A percentile compares a stretch with the other conserved stretches of the same genome.
phyloP scores from a whole-genome alignment of 2,888 invertebrate species.

The Drepana falcataria region DNA sequence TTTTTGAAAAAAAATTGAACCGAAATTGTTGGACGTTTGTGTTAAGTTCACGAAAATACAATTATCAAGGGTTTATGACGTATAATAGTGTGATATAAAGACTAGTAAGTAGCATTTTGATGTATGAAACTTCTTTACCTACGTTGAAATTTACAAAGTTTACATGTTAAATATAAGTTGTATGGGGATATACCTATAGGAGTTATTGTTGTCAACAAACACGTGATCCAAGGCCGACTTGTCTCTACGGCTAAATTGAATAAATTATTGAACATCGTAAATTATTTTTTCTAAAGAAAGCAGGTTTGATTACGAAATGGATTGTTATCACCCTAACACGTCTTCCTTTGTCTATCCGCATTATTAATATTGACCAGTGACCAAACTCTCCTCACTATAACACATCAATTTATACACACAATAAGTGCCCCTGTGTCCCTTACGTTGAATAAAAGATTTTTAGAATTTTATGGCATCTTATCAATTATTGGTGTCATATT shows the following conservation, averaged over 20 bases:
- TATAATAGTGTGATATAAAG: slow-evolving; percentile 3
- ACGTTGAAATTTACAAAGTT: slow-evolving; percentile 15
- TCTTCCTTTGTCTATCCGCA: slow-evolving; percentile 28
- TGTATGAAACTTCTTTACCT: slow-evolving; percentile 7
- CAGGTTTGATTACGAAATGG: slow-evolving; percentile 46
- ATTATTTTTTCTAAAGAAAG: slow-evolving; percentile 7
- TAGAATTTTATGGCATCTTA: too few relatives aligned
- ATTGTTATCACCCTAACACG: slow-evolving; percentile 30
- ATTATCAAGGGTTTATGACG: slow-evolving; percentile 5
- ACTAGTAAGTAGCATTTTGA: slow-evolving; percentile 19
- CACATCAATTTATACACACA: too few relatives aligned
- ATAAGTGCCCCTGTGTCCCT: too few relatives aligned
- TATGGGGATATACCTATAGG: slow-evolving; percentile 34
- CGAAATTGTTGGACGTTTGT: slow-evolving; percentile 27
- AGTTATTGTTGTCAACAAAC: slow-evolving; percentile 50
- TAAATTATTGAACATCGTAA: slow-evolving; percentile 12
- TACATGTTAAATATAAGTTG: slow-evolving; percentile 23
- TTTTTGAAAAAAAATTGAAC: slow-evolving; percentile 29
- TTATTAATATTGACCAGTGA: neutral
- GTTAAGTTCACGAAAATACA: slow-evolving; percentile 18
- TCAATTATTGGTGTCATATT: too few relatives aligned
- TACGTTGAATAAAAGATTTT: too few relatives aligned
- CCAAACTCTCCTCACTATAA: neutral
- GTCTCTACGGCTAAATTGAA: slow-evolving; percentile 27
- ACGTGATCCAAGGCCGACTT: slow-evolving; percentile 54